Conservation (phyloP, 2,113 vertebrate genomes). For the Pleuronectes platessa region DNA sequence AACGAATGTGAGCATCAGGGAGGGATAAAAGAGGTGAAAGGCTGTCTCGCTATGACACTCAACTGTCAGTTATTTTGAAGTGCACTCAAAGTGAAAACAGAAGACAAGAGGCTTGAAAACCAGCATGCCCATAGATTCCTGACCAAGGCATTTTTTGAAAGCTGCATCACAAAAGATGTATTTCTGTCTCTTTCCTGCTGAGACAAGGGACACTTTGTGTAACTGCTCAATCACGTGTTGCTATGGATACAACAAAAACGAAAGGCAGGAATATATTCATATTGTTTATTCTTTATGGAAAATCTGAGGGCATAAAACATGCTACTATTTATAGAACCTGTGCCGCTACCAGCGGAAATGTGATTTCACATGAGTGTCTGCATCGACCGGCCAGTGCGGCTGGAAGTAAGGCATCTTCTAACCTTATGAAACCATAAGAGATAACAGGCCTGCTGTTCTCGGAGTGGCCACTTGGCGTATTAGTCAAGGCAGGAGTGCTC, state of each 20-base stretch:
- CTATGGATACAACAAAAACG: constrained; percentile 68
- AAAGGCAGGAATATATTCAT: constrained; percentile 36
- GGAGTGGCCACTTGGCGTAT: constrained; percentile 34
- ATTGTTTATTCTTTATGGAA: constrained; percentile 49
- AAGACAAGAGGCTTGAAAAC: background rate
- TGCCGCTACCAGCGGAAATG: constrained; percentile 37
- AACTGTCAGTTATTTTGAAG: constrained; percentile 22
- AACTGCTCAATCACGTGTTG: constrained; percentile 55
- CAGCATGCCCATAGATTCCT: constrained; percentile 13
- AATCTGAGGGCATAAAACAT: constrained; percentile 49
- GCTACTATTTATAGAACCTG: constrained; percentile 57
- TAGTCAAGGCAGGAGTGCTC: constrained; percentile 33
- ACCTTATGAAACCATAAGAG: constrained; percentile 29
- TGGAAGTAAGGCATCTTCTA: constrained; percentile 51
- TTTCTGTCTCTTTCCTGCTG: constrained; percentile 37
- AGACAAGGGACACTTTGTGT: constrained; percentile 60
- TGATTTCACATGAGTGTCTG: constrained; percentile 39
- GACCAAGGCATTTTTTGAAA: constrained; percentile 22
- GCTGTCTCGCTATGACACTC: constrained; percentile 27
- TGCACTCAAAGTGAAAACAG: background rate
- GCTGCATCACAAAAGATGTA: constrained; percentile 38
- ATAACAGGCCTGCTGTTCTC: constrained; percentile 41
- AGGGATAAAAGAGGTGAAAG: constrained; percentile 36
- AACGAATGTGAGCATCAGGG: background rate
- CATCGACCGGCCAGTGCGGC: constrained; percentile 16